These are phyloP conservation scores for Catharus bicknelli DNA, from an alignment of 2,113 vertebrate species.

Conservation along the genomic window DNA sequence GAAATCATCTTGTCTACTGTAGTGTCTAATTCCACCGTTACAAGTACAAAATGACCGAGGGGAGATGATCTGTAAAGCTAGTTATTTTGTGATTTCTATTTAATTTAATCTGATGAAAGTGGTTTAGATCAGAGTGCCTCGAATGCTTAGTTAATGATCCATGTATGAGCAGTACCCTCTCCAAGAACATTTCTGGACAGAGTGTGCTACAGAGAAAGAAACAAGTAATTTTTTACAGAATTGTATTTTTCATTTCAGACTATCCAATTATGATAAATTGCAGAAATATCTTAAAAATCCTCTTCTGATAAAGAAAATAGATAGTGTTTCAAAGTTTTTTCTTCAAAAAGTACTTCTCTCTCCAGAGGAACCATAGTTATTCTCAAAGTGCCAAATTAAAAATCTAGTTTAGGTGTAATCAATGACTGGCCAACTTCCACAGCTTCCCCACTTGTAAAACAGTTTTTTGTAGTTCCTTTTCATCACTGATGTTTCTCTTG, in stretches of 20 bases:
- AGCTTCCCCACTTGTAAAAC: background rate
- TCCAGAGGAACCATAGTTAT: background rate
- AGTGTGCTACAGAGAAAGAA: background rate
- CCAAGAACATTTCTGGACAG: background rate
- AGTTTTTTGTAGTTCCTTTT: background rate
- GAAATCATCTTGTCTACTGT: background rate
- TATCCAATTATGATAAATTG: constrained; percentile 1
- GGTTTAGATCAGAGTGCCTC: background rate
- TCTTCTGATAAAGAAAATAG: background rate
- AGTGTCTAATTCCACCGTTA: background rate
- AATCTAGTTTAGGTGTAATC: background rate
- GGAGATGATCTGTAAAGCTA: background rate
- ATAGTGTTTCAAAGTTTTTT: background rate
- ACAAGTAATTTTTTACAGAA: background rate
- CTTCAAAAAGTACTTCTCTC: background rate
- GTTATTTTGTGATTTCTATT: constrained; percentile 24
- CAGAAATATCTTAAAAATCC: background rate
- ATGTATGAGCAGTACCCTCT: background rate
- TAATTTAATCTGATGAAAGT: background rate
- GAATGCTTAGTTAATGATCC: background rate
- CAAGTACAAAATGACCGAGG: background rate
- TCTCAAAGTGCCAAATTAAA: background rate
- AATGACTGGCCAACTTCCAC: background rate
- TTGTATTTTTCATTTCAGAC: background rate
- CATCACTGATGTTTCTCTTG: background rate